phyloP scores from a whole-genome alignment of 2,797 vertebrate genomes.

The Artibeus lituratus region DNA sequence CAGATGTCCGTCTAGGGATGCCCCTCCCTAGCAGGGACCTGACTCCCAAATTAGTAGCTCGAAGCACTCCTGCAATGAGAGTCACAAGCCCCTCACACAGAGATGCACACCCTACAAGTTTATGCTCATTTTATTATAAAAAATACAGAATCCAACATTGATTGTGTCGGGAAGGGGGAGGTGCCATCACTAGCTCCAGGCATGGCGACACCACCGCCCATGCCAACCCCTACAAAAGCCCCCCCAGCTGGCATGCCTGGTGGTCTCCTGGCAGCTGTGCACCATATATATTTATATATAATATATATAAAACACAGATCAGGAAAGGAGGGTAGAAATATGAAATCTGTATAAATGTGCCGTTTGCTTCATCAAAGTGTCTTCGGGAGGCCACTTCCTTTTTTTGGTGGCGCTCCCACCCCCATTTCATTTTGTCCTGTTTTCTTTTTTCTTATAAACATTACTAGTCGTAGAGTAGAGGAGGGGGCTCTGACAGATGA shows the following conservation, averaged over 20 bases:
- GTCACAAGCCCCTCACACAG: not conserved
- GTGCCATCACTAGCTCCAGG: slow-evolving; percentile 38
- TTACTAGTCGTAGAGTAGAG: not conserved
- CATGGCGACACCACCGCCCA: not conserved
- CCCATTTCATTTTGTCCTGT: not conserved
- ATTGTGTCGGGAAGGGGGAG: slow-evolving; percentile 34
- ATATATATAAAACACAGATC: slow-evolving; percentile 77
- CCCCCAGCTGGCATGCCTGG: not conserved
- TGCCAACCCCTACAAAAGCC: slow-evolving; percentile 31
- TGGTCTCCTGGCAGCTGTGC: slow-evolving; percentile 42
- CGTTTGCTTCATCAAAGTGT: not conserved
- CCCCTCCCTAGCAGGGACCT: not conserved
- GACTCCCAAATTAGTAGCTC: too few species aligned
- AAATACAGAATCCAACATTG: slow-evolving; percentile 84
- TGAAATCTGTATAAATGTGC: slow-evolving; percentile 53
- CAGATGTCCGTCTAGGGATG: too few species aligned
- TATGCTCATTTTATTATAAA: slow-evolving; percentile 84
- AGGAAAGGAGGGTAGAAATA: slow-evolving; percentile 59
- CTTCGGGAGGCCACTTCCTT: not conserved
- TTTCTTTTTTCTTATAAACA: slow-evolving; percentile 49
- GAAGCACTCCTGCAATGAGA: not conserved
- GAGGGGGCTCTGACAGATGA: slow-evolving; percentile 59
- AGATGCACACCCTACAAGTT: slow-evolving; percentile 40
- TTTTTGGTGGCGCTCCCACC: not conserved
- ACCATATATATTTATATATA: slow-evolving; percentile 80